These are phyloP conservation scores for Caradrina clavipalpis DNA, from an alignment of 2,888 invertebrate species.

Conservation along the genomic window DNA sequence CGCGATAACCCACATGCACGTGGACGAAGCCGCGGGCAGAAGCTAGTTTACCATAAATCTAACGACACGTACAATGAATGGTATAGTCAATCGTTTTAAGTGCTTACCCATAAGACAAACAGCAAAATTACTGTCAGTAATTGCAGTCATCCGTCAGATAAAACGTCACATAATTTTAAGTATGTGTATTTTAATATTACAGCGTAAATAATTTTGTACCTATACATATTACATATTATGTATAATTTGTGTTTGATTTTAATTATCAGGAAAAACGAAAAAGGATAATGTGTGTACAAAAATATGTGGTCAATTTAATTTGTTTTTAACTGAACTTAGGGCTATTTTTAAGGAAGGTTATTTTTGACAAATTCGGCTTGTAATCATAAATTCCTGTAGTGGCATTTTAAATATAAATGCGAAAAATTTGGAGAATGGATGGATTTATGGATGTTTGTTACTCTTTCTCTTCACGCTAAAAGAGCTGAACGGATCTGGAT, in stretches of 20 bases:
- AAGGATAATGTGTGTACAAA: not conserved
- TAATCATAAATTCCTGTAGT: too few relatives aligned
- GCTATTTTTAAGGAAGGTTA: too few relatives aligned
- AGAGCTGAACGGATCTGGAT: too few relatives aligned
- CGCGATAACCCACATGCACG: too few relatives aligned
- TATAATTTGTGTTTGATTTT: not conserved
- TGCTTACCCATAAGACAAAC: slow-evolving; percentile 26
- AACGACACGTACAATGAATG: slow-evolving; percentile 16
- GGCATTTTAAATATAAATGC: too few relatives aligned
- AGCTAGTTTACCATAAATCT: slow-evolving; percentile 1
- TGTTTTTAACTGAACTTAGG: too few relatives aligned
- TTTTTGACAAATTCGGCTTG: too few relatives aligned
- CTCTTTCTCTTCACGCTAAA: too few relatives aligned
- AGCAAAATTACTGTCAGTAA: slow-evolving; percentile 7
- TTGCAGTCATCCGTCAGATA: slow-evolving; percentile 12
- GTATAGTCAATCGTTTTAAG: slow-evolving; percentile 30
- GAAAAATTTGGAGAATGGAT: too few relatives aligned
- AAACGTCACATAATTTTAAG: not conserved
- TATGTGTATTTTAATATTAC: not conserved
- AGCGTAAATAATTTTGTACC: not conserved
- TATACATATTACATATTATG: too few relatives aligned
- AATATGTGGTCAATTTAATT: not conserved
- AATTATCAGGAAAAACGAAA: not conserved
- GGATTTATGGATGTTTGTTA: too few relatives aligned
- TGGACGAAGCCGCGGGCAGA: too few relatives aligned